phyloP scores from a whole-genome alignment of 2,888 invertebrate genomes.

The Noctua janthina region DNA sequence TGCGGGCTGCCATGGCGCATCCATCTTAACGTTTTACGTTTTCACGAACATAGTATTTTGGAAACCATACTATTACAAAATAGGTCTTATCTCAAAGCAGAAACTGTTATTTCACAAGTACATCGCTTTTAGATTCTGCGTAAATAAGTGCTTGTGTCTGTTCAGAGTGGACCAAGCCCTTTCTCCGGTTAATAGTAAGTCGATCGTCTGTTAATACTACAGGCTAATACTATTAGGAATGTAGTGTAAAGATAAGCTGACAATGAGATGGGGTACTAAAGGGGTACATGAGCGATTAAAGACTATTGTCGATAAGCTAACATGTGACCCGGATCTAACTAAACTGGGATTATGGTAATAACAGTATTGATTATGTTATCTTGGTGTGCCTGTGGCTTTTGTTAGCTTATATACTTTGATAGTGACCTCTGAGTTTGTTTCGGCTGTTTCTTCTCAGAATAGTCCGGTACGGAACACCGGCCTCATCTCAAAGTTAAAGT shows the following conservation, averaged over 20 bases:
- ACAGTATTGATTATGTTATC: not conserved
- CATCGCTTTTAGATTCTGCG: not conserved
- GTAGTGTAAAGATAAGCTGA: slow-evolving; percentile 11
- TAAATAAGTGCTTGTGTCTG: not conserved
- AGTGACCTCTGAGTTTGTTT: not conserved
- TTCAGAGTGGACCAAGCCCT: not conserved
- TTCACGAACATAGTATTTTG: not conserved
- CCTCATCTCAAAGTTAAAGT: not conserved
- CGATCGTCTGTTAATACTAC: not conserved
- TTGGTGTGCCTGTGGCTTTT: not conserved
- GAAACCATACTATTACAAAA: not conserved
- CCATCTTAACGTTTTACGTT: no score
- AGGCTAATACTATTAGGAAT: not conserved
- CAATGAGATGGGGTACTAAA: slow-evolving; percentile 10
- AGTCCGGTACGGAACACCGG: not conserved
- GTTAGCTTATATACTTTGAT: not conserved
- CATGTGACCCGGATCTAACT: slow-evolving; percentile 24
- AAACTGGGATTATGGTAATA: slow-evolving; percentile 14
- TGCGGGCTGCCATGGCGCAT: no score
- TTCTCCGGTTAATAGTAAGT: not conserved
- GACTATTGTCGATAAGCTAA: slow-evolving; percentile 46
- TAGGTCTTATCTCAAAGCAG: not conserved
- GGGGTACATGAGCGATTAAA: slow-evolving; percentile 20
- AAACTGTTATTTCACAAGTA: not conserved
- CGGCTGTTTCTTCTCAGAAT: not conserved